phyloP scores from a whole-genome alignment of 2,888 invertebrate genomes.

The Drosophila anomalata region DNA sequence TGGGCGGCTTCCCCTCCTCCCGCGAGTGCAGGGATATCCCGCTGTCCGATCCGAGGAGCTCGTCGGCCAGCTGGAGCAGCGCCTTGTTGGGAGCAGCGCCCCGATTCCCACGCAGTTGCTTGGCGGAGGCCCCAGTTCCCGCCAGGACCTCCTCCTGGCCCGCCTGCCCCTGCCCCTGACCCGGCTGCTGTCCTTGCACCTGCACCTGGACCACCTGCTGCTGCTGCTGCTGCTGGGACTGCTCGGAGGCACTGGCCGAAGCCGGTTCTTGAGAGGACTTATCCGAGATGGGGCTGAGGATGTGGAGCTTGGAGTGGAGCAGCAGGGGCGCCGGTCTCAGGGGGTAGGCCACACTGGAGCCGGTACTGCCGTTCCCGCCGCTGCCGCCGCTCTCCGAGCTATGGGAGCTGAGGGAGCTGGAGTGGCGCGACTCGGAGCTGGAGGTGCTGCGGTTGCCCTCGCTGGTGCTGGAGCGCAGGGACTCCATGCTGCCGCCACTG shows the following conservation, averaged over 20 bases:
- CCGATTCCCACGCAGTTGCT: constrained; percentile 40
- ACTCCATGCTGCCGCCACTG: constrained; percentile 94
- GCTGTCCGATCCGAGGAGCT: constrained; percentile 94
- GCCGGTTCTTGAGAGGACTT: constrained; percentile 94
- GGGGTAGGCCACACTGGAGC: constrained; percentile 86
- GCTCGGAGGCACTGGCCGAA: constrained; percentile 86
- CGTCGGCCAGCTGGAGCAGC: constrained; percentile 85
- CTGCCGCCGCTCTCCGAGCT: constrained; percentile 89
- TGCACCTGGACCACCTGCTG: constrained; percentile 40
- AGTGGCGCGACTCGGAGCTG: constrained; percentile 93
- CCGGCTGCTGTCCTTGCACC: constrained; percentile 77
- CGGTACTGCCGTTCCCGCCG: constrained; percentile 83
- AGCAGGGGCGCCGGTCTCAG: constrained; percentile 89
- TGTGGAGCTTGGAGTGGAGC: constrained; percentile 91
- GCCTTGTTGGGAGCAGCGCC: constrained; percentile 89
- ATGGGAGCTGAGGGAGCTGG: constrained; percentile 93
- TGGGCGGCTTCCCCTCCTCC: constrained; percentile 88
- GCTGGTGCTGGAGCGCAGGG: constrained; percentile 93
- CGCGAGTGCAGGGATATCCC: constrained; percentile 94
- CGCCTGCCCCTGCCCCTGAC: constrained; percentile 27
- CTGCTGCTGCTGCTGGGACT: constrained; percentile 88
- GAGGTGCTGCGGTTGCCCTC: constrained; percentile 94
- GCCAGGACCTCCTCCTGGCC: constrained; percentile 40
- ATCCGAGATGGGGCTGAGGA: constrained; percentile 94
- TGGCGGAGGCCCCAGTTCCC: constrained; percentile 59